Conservation (phyloP, 2,888 invertebrate genomes). For the Thera obeliscata region DNA sequence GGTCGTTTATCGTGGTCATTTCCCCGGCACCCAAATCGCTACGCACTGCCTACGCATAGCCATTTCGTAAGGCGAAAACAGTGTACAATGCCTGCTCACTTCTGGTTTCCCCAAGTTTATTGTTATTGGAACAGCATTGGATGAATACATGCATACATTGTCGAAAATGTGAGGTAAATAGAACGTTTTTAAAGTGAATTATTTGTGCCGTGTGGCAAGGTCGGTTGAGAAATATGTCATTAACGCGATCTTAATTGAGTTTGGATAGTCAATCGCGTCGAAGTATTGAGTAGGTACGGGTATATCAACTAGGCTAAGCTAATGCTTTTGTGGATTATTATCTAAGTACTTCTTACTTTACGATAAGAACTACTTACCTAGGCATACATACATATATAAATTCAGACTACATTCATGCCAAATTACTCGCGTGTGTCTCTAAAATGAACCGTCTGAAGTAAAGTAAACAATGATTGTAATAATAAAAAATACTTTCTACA, state of each 20-base stretch:
- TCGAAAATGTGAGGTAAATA: slow-evolving; percentile 37
- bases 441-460: too few relatives aligned
- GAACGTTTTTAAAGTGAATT: slow-evolving; percentile 39
- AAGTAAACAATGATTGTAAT: too few relatives aligned
- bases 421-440: too few relatives aligned
- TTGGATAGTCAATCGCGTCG: slow-evolving; percentile 52
- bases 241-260: slow-evolving; percentile 58
- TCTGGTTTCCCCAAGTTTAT: slow-evolving; percentile 23
- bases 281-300: slow-evolving; percentile 28
- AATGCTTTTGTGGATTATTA: slow-evolving; percentile 26
- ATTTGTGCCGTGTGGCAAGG: slow-evolving; percentile 42
- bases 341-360: not conserved
- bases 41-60: slow-evolving; percentile 35
- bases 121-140: slow-evolving; percentile 49
- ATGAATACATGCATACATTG: slow-evolving; percentile 53
- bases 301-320: slow-evolving; percentile 31
- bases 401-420: too few relatives aligned
- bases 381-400: too few relatives aligned
- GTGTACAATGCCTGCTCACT: slow-evolving; percentile 32
- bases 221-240: slow-evolving; percentile 51
- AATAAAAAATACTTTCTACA: too few relatives aligned
- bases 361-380: not conserved
- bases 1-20: slow-evolving; percentile 73
- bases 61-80: slow-evolving; percentile 26
- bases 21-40: slow-evolving; percentile 52